Base-by-base conservation (phyloP, 1,140 invertebrate species). In the Scaptomyza montana region DNA sequence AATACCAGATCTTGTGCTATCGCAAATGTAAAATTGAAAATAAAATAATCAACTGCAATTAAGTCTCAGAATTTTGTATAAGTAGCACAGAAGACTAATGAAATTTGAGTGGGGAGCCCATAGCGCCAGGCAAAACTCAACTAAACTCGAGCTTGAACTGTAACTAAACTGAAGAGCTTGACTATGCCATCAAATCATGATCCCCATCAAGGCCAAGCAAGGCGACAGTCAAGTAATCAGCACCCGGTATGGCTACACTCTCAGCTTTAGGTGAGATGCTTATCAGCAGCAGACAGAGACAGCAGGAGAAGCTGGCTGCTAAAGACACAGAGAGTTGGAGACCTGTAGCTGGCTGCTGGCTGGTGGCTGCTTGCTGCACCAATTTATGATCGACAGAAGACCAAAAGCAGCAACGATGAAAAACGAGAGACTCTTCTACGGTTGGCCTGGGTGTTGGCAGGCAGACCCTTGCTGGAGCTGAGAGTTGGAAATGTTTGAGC, bases 341-440 rank as follows among this genome's bases (percentile, higher is more conserved):
- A 70, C 61, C 67, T 45, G 77, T 64, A 63, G 56, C 75, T 81
- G 63, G 12, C 12, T 43, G 39, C n/a, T 43, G 39, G 39, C 43
- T 75, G 73, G 72, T 64, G 63, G 56, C 75, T 81, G 39, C n/a
- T 43, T 12, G 39, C 43, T 75, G 73, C 82, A 89, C 84, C 84
- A 89, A 89, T 89, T 89, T 89, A 89, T 89, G 84, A 89, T 89
- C 84, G 84, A 89, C 84, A 89, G 68, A 82, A 60, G 54, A 49
- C 66, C 56, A 50, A 68, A 75, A 63, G 50, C 60, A 50, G 36
- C 59, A 55, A 43, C 16, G 47, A 71, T 50, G 36, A 39, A 56
- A 36, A 51, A 51, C 2, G 25, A 46, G 36, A 56, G 21, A 59
- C 43, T 45, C 28, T 30, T 46, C 19, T 30, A 43, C 54, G 39